A percentile compares a stretch with the other conserved stretches of the same genome.
phyloP scores from a whole-genome alignment of 2,797 vertebrate genomes.

The Masticophis lateralis region DNA sequence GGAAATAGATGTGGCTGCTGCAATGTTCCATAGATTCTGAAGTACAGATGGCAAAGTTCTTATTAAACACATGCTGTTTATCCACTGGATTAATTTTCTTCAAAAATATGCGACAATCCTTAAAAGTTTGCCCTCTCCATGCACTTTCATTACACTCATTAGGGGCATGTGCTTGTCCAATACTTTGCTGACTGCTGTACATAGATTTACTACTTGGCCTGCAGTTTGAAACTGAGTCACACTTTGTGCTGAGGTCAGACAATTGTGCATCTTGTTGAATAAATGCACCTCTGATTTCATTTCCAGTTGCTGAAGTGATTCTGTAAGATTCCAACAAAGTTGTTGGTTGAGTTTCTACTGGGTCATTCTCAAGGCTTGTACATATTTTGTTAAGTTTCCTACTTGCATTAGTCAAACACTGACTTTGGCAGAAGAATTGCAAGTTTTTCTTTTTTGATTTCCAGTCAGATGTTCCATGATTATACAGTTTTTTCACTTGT shows the following conservation, averaged over 20 bases:
- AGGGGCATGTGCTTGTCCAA: slow-evolving; percentile 64
- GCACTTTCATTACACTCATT: slow-evolving; percentile 65
- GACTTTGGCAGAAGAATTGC: slow-evolving; percentile 69
- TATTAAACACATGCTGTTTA: slow-evolving; percentile 74
- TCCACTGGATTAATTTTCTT: slow-evolving; percentile 89
- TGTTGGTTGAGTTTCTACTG: slow-evolving; percentile 49
- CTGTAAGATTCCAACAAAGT: slow-evolving; percentile 51
- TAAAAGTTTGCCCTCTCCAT: slow-evolving; percentile 86
- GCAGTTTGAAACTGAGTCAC: slow-evolving; percentile 58
- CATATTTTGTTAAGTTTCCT: slow-evolving; percentile 35
- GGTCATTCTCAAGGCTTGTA: slow-evolving; percentile 50
- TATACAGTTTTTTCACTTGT: slow-evolving; percentile 62
- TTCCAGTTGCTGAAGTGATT: slow-evolving; percentile 54
- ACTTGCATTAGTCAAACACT: slow-evolving; percentile 59
- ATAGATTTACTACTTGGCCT: slow-evolving; percentile 61
- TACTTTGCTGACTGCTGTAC: slow-evolving; percentile 62
- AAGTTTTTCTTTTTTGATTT: slow-evolving; percentile 71
- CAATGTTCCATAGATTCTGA: slow-evolving; percentile 62
- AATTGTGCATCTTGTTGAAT: slow-evolving; percentile 58
- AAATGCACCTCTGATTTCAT: slow-evolving; percentile 58
- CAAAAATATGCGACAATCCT: slow-evolving; percentile 93
- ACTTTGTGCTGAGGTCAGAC: slow-evolving; percentile 58
- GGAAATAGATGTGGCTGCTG: slow-evolving; percentile 51
- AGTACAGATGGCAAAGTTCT: slow-evolving; percentile 67
- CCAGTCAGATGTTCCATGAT: slow-evolving; percentile 58